Base-by-base conservation (phyloP, 2,113 vertebrate species). In the Pao palembangensis region DNA sequence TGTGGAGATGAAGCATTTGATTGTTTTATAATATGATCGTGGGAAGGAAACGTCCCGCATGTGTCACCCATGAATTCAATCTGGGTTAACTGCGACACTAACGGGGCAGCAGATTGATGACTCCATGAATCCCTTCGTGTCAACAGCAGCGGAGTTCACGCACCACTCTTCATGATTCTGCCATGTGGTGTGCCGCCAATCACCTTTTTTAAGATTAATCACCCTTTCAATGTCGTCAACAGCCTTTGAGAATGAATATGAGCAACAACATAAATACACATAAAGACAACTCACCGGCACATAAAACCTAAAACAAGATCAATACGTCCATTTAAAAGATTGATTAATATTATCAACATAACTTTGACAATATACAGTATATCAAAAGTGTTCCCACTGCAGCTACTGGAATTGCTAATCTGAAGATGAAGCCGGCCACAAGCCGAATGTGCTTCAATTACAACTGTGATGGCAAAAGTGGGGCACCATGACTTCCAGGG, bases 121-220 rank as follows among this genome's bases (percentile, higher is more conserved):
- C 59, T 19, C 41, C 46, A 14, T 58, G 66, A 61, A 71, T 75
- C 76, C 69, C 72, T 53, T 31, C 34, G 25, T 16, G 58, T 55
- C 34, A 13, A 65, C 73, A 41, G 44, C 2, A 56, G 51, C 56
- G 34, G 64, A 49, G 63, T 78, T 77, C 74, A 75, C 55, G 56
- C 76, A 38, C 53, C 53, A 2, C 51, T 76, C 65, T 19, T 55
- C 56, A 59, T 55, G 51, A 73, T 71, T 51, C 57, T 17, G 2
- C 16, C 13, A 58, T 15, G 25, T 50, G 71, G 21, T 49, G 31
- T 14, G 2, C 70, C 21, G 64, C 65, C 68, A 73, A 82, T 78
- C 61, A 62, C 68, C 73, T 17, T 80, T 66, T 75, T 72, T 72
- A 63, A 84, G 73, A 87, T 75, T 79, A 82, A 85, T 88, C 71